Conservation (phyloP, 2,888 invertebrate species). For the Monopis laevigella region DNA sequence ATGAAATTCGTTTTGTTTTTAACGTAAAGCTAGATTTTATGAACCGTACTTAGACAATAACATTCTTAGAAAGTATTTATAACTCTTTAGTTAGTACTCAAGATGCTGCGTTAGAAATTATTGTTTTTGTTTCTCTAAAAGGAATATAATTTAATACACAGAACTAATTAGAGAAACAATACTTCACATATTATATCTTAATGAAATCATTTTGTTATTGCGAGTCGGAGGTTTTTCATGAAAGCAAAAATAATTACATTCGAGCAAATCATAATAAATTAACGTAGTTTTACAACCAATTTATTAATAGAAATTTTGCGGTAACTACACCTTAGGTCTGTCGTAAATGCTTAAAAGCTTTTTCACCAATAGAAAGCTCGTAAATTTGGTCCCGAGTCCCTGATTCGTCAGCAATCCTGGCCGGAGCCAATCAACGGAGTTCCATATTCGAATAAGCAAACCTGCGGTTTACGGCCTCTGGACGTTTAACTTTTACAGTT, state of each 20-base stretch:
- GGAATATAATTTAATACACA: too few species aligned
- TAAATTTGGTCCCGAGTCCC: constrained; percentile 50
- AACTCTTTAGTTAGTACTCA: too few species aligned
- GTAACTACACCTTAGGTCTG: constrained; percentile 50
- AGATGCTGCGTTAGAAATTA: too few species aligned
- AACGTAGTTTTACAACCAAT: constrained; percentile 54
- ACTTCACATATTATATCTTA: too few species aligned
- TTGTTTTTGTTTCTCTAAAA: too few species aligned
- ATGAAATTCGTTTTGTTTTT: too few species aligned
- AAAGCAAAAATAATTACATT: constrained; percentile 60
- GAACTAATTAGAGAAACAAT: too few species aligned
- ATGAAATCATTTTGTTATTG: too few species aligned
- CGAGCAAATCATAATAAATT: constrained; percentile 57
- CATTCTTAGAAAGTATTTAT: too few species aligned
- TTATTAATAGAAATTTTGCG: constrained; percentile 67
- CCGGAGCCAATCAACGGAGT: constrained; percentile 44
- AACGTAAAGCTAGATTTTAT: too few species aligned
- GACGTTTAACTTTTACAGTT: constrained; percentile 47
- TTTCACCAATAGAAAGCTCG: constrained; percentile 46
- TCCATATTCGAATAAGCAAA: constrained; percentile 47
- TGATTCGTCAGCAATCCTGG: constrained; percentile 42
- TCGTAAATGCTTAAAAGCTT: constrained; percentile 60
- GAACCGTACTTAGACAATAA: too few species aligned
- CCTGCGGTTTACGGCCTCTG: constrained; percentile 58
- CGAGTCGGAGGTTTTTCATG: constrained; percentile 33